These are phyloP conservation scores for Apamea crenata DNA, from an alignment of 2,888 invertebrate species.

Conservation along the genomic window DNA sequence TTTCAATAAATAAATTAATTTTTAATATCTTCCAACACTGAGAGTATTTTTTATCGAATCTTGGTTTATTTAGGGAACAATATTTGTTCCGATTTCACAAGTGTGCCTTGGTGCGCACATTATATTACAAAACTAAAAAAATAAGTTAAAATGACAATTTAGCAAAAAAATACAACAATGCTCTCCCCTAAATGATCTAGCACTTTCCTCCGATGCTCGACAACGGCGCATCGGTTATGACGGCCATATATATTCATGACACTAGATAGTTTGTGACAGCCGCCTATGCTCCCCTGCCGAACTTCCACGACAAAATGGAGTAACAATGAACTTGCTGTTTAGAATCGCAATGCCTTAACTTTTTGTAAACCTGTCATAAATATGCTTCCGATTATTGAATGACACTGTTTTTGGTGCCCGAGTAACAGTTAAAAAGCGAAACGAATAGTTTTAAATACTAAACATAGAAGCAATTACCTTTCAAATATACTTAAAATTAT, in stretches of 20 bases:
- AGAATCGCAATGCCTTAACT: conserved; percentile 62
- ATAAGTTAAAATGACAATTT: not conserved
- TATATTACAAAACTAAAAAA: not conserved
- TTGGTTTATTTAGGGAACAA: not conserved
- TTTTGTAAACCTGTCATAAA: conserved; percentile 43
- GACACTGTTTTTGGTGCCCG: not conserved
- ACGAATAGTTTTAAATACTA: not conserved
- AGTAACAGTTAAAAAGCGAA: not conserved
- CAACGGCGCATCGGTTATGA: conserved; percentile 67
- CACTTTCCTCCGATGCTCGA: conserved; percentile 40
- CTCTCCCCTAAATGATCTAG: conserved; percentile 55
- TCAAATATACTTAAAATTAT: not conserved
- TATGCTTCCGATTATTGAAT: not conserved
- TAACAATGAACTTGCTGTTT: conserved; percentile 79
- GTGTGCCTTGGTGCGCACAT: not conserved
- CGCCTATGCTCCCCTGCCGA: conserved; percentile 83
- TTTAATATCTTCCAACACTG: not conserved
- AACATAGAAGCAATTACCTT: too few species aligned
- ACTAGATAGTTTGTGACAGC: conserved; percentile 83
- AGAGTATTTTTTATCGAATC: not conserved
- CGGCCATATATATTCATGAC: conserved; percentile 83
- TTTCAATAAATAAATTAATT: too few species aligned
- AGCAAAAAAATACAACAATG: not conserved
- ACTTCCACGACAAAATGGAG: conserved; percentile 68
- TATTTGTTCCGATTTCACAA: not conserved